Base-by-base conservation (phyloP, 2,113 vertebrate species). In the Pseudolaguvia tuberculata region DNA sequence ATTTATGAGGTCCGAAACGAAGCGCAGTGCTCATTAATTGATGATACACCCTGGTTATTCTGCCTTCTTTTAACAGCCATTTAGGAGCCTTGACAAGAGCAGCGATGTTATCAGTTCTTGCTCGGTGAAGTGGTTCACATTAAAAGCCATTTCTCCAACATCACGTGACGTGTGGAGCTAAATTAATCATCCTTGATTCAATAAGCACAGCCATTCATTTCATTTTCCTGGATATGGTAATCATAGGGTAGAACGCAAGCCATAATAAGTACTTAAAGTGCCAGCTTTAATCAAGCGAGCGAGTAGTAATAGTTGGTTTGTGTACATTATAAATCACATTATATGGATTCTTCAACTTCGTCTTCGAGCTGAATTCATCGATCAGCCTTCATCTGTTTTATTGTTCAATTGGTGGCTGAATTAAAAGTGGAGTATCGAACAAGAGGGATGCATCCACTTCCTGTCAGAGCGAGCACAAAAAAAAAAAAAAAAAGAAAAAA, bases 351-450 rank as follows among this genome's bases (percentile, higher is more conserved):
- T 65, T 61, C 67, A 55, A 81, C 73, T 68, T 51, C 39, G 80
- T 80, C 81, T n/a, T 77, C 78, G 83, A 86, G 88, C 88, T 87
- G 79, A 80, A 85, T 85, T 85, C 87, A 87, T 86, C 86, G 88
- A 91, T 89, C 87, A 88, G 82, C 83, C 82, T 75, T 56, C 55
- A 80, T 78, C 79, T 76, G 86, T 88, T 85, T 82, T 84, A 86
- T 85, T 79, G 81, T 83, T 85, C 85, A 83, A 85, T 80, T 62
- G 21, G 67, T 79, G 85, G 84, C 86, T 86, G 84, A 88, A 88
- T 85, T 80, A 81, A 85, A 83, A 76, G 77, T 47, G 18, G 29
- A 72, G 45, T 29, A 25, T 45, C 57, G 82, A 83, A 76, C 83
- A 58, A 5, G 78, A 75, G 77, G 31, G 79, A 68, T 87, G 84